Conservation (phyloP, 2,888 invertebrate genomes). For the Strigamia crassipes region DNA sequence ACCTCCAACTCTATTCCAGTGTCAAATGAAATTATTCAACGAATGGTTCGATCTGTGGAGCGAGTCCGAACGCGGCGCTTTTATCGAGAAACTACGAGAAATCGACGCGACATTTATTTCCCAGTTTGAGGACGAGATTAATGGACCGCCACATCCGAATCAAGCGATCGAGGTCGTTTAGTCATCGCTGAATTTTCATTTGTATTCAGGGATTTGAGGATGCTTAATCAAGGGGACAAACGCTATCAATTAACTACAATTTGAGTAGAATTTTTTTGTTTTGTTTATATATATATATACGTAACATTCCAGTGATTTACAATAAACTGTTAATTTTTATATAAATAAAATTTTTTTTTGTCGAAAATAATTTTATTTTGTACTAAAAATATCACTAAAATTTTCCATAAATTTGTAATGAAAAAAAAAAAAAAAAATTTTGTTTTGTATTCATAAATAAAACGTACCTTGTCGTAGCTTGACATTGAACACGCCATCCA, state of each 20-base stretch:
- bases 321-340: neutral
- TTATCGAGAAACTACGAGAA: constrained; percentile 56
- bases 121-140: constrained; percentile 54
- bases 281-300: neutral
- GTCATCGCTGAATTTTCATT: neutral
- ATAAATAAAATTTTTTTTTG: too few relatives aligned
- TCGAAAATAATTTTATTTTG: too few relatives aligned
- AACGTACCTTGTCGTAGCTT: too few relatives aligned
- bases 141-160: neutral
- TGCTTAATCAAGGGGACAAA: neutral
- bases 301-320: neutral
- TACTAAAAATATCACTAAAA: too few relatives aligned
- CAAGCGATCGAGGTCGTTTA: neutral
- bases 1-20: constrained; percentile 60
- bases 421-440: too few relatives aligned
- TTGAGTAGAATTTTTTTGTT: neutral
- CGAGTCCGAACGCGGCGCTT: constrained; percentile 55
- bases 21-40: constrained; percentile 59
- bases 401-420: too few relatives aligned
- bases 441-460: too few relatives aligned
- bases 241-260: neutral
- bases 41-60: constrained; percentile 60
- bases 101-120: constrained; percentile 56
- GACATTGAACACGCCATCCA: too few relatives aligned
- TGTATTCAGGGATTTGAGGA: neutral